phyloP scores from a whole-genome alignment of 1,140 invertebrate genomes.

The Procambarus clarkii region DNA sequence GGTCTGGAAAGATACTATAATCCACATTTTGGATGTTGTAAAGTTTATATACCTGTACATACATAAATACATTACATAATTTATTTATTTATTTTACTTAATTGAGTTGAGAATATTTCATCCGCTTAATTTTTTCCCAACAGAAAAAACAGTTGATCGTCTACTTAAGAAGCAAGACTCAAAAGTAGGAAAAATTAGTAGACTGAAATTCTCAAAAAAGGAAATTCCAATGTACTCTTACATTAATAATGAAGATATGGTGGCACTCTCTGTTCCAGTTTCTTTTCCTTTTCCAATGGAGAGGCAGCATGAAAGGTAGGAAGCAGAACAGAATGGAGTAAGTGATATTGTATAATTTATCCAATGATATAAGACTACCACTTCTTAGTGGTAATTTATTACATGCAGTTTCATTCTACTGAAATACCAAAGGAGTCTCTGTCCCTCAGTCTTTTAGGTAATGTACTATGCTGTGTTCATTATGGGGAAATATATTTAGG shows the following conservation, averaged over 20 bases:
- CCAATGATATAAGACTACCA: neutral
- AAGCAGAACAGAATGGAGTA: neutral
- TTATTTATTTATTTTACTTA: too few species aligned
- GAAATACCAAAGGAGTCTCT: too few species aligned
- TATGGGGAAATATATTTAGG: too few species aligned
- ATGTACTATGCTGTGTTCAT: too few species aligned
- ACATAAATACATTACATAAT: too few species aligned
- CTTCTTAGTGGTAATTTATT: neutral
- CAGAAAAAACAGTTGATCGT: constrained; percentile 93
- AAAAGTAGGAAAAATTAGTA: constrained; percentile 79
- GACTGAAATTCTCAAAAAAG: constrained; percentile 47
- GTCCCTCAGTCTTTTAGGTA: too few species aligned
- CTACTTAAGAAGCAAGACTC: constrained; percentile 94
- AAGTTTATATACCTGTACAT: too few species aligned
- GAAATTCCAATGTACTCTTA: constrained; percentile 54
- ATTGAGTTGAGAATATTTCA: neutral
- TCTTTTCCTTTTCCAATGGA: constrained; percentile 60
- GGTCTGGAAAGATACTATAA: too few species aligned
- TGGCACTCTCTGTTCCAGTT: constrained; percentile 30
- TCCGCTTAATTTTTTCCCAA: neutral
- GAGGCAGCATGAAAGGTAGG: constrained; percentile 56
- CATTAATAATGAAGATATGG: constrained; percentile 48
- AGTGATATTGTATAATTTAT: neutral
- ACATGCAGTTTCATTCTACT: too few species aligned
- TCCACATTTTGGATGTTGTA: too few species aligned